Evolutionary conservation across 23 tunicate species (phyloP), one percentile per base, ranked within the genome.

Genomic region (Halocynthia roretzi): DNA sequence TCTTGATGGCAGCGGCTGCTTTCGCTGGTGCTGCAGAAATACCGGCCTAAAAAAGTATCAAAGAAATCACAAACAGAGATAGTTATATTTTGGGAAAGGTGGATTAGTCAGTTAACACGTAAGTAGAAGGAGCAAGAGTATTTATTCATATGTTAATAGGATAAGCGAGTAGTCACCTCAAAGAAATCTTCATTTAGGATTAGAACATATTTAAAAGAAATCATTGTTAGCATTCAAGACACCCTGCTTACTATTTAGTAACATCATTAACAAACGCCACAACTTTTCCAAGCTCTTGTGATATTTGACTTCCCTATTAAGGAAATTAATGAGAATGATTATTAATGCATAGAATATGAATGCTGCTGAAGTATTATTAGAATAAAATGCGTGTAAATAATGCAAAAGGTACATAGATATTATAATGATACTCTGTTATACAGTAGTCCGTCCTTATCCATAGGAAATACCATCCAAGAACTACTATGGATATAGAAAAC

Each of bases 1-100:
- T 96, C 81, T 96, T 96, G 49, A 96, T 66, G 6, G 99, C 99
- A 49, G 96, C 99, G 14, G 96, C 99, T 4, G 95, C 96, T 83
- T 89, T 96, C 5, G 99, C 92, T 7, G 99, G 99, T 20, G 99
- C 96, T 44, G 91, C 96, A 22, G 99, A 85, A 11, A 96, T 56
- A 7, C 99, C 99, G 71, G 96, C 91, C 99, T 96, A 54, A 14
- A 79, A 48, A 56, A 0, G 5, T 17, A n/a, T 2, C 12, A n/a
- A 12, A 68, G 21, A 2, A 12, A 4, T n/a, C 72, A 17, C 4
- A 2, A n/a, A 60, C 17, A 60, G 17, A 4, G 64, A 31, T 31
- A 31, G 44, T 31, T 31, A 4, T 31, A 31, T 31, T 31, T 31
- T 31, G 44, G 44, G 44, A 31, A 31, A 31, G 44, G 64, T n/a